These are phyloP conservation scores for Stenurella melanura DNA, from an alignment of 2,888 invertebrate species.

Conservation along the genomic window DNA sequence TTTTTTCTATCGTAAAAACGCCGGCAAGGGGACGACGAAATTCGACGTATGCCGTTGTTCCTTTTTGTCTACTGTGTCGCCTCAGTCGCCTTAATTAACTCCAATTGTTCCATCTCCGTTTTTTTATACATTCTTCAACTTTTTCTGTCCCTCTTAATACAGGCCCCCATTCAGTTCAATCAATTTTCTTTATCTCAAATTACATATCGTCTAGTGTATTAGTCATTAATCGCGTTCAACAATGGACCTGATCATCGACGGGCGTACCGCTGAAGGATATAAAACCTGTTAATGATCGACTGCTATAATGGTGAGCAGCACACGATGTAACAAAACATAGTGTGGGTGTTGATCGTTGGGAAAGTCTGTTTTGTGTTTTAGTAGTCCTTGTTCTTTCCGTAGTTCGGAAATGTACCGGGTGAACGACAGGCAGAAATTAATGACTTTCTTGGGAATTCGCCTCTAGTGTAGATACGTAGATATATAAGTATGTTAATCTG, in stretches of 20 bases:
- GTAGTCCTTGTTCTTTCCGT: neutral
- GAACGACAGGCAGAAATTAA: neutral
- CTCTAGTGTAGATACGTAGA: no score
- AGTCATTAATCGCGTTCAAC: neutral
- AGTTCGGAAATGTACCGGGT: neutral
- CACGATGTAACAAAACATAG: constrained; percentile 22
- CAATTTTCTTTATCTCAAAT: constrained; percentile 7
- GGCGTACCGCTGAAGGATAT: constrained; percentile 4
- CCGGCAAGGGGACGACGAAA: neutral
- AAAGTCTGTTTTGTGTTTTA: constrained; percentile 27
- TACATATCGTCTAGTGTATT: constrained; percentile 4
- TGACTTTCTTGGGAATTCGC: no score
- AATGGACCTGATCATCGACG: neutral
- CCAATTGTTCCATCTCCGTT: neutral
- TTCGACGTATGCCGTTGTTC: constrained; percentile 4
- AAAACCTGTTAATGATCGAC: constrained; percentile 7
- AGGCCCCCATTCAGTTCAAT: neutral
- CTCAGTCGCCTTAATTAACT: neutral
- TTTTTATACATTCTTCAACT: neutral
- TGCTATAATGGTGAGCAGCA: neutral
- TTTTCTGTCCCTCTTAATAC: neutral
- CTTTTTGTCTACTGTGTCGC: neutral
- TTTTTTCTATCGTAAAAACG: constrained; percentile 4
- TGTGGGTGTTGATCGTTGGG: constrained; percentile 30
- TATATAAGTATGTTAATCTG: no score